Evolutionary conservation across 2,113 vertebrate genomes (phyloP), one percentile per base, ranked within the genome.

Genomic region (Motacilla alba): DNA sequence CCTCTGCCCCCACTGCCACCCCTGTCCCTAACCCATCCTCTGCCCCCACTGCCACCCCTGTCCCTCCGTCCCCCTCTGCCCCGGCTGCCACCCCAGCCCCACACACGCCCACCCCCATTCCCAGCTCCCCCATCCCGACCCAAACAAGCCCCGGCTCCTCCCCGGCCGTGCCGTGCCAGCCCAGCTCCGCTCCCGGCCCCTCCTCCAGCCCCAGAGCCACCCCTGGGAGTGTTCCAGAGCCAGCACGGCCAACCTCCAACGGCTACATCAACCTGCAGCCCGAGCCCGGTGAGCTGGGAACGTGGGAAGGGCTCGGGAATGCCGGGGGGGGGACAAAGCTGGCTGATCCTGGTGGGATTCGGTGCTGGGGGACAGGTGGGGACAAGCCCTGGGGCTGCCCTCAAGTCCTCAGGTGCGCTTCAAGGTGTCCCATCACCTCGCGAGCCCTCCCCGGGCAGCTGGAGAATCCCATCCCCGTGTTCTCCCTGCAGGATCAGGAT

Each of bases 211-310:
- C 66, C 21, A 56, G 41, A 35, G 8, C 56, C 2, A 2, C 35
- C 14, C 33, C 92, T 0, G 0, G 16, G 2, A 37, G 0, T 0
- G 7, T 39, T 4, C 69, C 75, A 1, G 50, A 69, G 44, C 2
- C 86, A 7, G 59, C 20, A 0, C 35, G 5, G 11, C 58, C 95
- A 6, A 69, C 91, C 3, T 22, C 79, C 0, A 2, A 15, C 0
- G 96, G 97, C 27, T 7, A 63, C 68, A 94, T 94, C 95, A 85
- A 64, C 55, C 26, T 95, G 37, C 15, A 43, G 2, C 93, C 95
- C 0, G 6, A 8, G 31, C 3, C 62, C 3, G 95, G 96, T 97
- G 58, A 93, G 93, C 8, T 1, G 53, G 23, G 33, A 52, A 3
- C 0, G 30, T 11, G 3, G 73, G 67, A 37, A 50, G 35, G 11